phyloP scores from a whole-genome alignment of 1,140 invertebrate species.

The Caerostris darwini region DNA sequence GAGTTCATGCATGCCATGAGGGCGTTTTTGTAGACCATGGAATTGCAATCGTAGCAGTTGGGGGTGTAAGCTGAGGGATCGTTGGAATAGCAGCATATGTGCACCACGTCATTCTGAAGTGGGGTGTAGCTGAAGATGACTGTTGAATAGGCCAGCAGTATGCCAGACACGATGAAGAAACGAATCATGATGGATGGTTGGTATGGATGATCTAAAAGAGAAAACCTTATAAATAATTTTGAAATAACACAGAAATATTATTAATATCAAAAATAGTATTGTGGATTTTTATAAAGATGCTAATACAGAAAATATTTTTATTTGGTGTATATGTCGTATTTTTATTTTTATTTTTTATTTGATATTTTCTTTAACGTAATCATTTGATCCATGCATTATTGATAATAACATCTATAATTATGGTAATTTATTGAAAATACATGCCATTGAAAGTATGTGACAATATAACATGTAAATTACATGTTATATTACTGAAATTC shows the following conservation, averaged over 20 bases:
- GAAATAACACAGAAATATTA: background rate
- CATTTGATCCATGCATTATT: too few relatives aligned
- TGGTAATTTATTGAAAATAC: too few relatives aligned
- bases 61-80: background rate
- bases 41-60: constrained; percentile 35
- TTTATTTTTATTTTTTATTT: too few relatives aligned
- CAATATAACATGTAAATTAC: too few relatives aligned
- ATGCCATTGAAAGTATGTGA: too few relatives aligned
- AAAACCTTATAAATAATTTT: background rate
- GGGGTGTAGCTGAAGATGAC: too few relatives aligned
- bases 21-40: constrained; percentile 39
- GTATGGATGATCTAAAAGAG: background rate
- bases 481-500: too few relatives aligned
- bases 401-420: too few relatives aligned
- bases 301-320: too few relatives aligned
- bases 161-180: background rate
- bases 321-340: too few relatives aligned
- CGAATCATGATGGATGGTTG: background rate
- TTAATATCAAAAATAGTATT: background rate
- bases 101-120: background rate
- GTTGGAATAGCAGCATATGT: constrained; percentile 43
- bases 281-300: too few relatives aligned
- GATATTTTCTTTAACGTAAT: too few relatives aligned
- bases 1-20: constrained; percentile 50
- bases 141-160: background rate